Conservation (phyloP, 2,888 invertebrate species). For the Oxytorus armatus region DNA sequence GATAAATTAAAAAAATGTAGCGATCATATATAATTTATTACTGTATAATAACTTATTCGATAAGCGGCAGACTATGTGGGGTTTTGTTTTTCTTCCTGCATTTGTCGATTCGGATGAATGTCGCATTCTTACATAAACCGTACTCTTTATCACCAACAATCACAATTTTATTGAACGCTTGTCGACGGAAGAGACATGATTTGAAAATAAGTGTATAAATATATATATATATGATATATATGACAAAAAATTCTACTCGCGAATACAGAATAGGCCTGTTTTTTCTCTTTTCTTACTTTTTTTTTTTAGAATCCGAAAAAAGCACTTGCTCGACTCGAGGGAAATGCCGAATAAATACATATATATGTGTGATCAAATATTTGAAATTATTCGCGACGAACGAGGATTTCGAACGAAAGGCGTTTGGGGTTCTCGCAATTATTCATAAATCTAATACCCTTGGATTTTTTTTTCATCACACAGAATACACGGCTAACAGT, state of each 20-base stretch:
- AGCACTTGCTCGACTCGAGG: slow-evolving; percentile 6
- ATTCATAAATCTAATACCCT: slow-evolving; percentile 62
- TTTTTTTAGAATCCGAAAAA: slow-evolving; percentile 13
- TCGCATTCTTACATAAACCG: slow-evolving; percentile 13
- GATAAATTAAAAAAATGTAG: slow-evolving; percentile 30
- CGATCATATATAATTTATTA: slow-evolving; percentile 51
- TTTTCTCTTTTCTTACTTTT: slow-evolving; percentile 22
- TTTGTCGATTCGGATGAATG: slow-evolving; percentile 7
- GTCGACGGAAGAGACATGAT: slow-evolving; percentile 54
- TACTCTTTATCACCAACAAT: slow-evolving; percentile 44
- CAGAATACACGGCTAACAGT: slow-evolving; percentile 30
- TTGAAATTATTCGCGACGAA: slow-evolving; percentile 36
- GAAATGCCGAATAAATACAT: slow-evolving; percentile 17
- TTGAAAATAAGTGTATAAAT: slow-evolving; percentile 33
- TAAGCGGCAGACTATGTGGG: slow-evolving; percentile 36
- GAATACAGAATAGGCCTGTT: slow-evolving; percentile 77
- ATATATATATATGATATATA: slow-evolving; percentile 21
- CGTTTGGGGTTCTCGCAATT: slow-evolving; percentile 50
- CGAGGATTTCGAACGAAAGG: slow-evolving; percentile 31
- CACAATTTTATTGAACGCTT: slow-evolving; percentile 44
- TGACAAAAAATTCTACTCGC: slow-evolving; percentile 53
- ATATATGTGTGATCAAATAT: slow-evolving; percentile 31
- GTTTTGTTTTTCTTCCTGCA: slow-evolving; percentile 32
- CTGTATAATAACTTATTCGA: slow-evolving; percentile 45
- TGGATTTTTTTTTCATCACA: slow-evolving; percentile 26